Percentiles rank a stretch among this genome's conserved stretches.
Evolutionary conservation across 2,888 invertebrate genomes (phyloP).

Genomic region (Melipona bicolor): DNA sequence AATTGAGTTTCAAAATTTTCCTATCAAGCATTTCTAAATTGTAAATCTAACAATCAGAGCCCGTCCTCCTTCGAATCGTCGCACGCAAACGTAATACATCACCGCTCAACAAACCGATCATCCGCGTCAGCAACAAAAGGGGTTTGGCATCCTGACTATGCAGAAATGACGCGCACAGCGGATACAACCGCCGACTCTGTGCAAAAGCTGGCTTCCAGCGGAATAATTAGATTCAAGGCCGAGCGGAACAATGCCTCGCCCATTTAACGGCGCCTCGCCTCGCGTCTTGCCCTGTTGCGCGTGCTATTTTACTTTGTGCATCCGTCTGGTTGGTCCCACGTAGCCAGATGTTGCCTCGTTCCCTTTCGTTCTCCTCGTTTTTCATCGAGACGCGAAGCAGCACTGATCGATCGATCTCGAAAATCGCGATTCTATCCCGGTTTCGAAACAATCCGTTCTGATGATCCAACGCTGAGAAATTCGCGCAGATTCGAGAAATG

Average conservation of each 20-base stretch:
- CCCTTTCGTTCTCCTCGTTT: neutral
- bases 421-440: neutral
- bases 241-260: conserved; percentile 76
- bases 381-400: neutral
- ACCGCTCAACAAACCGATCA: neutral
- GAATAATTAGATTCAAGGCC: conserved; percentile 80
- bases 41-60: too few relatives aligned
- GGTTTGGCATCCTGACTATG: conserved; percentile 24
- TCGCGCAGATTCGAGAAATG: neutral
- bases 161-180: conserved; percentile 26
- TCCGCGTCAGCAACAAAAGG: conserved; percentile 33
- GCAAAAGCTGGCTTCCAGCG: conserved; percentile 68
- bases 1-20: too few relatives aligned
- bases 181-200: conserved; percentile 37
- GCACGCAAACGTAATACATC: too few relatives aligned
- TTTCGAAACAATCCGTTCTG: neutral
- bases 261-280: conserved; percentile 57
- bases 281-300: conserved; percentile 58
- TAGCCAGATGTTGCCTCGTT: conserved; percentile 22
- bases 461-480: neutral
- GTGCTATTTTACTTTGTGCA: conserved; percentile 49
- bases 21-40: too few relatives aligned
- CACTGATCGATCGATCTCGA: conserved; percentile 18
- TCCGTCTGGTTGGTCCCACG: conserved; percentile 2
- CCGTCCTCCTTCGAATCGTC: too few relatives aligned